Conservation (phyloP, 2,797 vertebrate genomes). For the Luscinia megarhynchos region DNA sequence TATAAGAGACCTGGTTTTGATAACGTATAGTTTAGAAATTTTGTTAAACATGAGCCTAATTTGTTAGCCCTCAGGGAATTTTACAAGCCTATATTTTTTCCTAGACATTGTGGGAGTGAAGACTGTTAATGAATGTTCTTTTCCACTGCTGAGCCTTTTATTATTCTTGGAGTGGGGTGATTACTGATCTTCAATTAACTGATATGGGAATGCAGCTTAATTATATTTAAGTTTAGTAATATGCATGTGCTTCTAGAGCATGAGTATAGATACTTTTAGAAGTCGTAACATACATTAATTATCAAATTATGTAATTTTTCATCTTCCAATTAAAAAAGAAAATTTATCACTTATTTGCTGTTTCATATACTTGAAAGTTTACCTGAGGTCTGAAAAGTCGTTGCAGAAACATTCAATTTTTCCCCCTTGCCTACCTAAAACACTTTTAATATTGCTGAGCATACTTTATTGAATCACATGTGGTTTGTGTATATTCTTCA, state of each 20-base stretch:
- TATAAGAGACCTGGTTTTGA: neutral
- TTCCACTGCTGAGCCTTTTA: neutral
- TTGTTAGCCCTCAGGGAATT: constrained; percentile 3
- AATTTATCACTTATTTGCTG: neutral
- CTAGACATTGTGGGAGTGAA: neutral
- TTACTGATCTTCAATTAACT: constrained; percentile 4
- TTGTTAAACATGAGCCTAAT: constrained; percentile 34
- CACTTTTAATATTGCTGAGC: neutral
- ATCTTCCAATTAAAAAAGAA: neutral
- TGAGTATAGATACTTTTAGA: neutral
- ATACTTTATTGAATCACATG: neutral
- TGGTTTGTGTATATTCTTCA: neutral
- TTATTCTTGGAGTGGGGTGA: neutral
- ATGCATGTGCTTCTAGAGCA: neutral
- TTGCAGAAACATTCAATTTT: neutral
- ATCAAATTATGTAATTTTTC: neutral
- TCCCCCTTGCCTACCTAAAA: neutral
- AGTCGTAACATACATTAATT: neutral
- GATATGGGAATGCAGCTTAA: neutral
- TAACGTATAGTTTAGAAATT: constrained; percentile 11
- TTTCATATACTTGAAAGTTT: neutral
- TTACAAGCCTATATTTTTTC: neutral
- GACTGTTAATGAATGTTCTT: neutral
- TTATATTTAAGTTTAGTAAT: neutral
- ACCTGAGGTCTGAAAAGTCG: neutral